Base-by-base conservation (phyloP, 2,797 vertebrate species). In the Picus viridis region DNA sequence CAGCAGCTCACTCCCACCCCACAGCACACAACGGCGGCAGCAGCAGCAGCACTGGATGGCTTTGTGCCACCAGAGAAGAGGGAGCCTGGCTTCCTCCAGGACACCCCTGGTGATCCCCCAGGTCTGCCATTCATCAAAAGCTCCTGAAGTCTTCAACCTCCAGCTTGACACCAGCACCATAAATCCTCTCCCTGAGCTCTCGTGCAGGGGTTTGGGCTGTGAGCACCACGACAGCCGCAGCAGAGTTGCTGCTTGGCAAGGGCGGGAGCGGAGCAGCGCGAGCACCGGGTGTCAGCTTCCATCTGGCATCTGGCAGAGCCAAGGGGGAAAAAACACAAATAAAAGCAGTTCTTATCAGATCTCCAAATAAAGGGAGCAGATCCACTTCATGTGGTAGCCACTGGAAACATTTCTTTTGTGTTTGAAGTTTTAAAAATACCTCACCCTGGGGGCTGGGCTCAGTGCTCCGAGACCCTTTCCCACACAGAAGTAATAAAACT, bases 391-490 rank as follows among this genome's bases (percentile, higher is more conserved):
- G 67, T 56, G 79, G 62, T 10, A 81, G 73, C 77, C 70, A 94
- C 87, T 92, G 96, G 92, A 96, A 96, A 90, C 32, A 92, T 83
- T 86, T 86, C 90, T 92, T 95, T 95, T 95, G 95, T 94, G 86
- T 90, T 88, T 83, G 86, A 95, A 87, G 75, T 45, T 89, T 92
- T 92, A 95, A 93, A 96, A 96, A 95, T 91, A 96, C 82, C 95
- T 90, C 62, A 45, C 91, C 94, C 92, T 95, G 80, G 93, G 82
- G 89, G 93, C 5, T 76, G 67, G 75, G 73, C 12, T 53, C 30
- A 11, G 70, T 0, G 53, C 93, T 71, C 36, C 5, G 4, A 92
- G 87, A 70, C 84, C 92, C 74, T 96, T 96, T 96, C 94, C 95
- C 95, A 91, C 72, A 34, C 59, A 54, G 75, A 82, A 81, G 92